These are phyloP conservation scores for Ramphastos sulfuratus DNA, from an alignment of 2,113 vertebrate species.

Conservation along the genomic window DNA sequence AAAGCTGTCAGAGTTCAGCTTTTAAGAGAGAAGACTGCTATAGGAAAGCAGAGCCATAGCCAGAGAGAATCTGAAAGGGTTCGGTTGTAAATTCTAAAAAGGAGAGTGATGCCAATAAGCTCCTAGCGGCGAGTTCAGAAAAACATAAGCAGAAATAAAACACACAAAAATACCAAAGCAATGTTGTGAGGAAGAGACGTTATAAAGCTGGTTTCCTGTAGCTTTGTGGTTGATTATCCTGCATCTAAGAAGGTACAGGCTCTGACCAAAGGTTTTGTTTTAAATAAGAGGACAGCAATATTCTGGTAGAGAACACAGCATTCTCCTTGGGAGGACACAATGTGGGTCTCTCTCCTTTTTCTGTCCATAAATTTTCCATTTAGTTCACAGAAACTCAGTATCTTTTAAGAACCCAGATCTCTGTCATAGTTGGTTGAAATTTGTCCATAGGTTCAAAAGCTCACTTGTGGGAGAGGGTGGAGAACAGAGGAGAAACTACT, in stretches of 20 bases:
- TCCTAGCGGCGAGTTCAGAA: background rate
- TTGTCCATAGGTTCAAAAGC: background rate
- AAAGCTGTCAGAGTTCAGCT: background rate
- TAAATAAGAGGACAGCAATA: fast-evolving
- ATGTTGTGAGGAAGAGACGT: background rate
- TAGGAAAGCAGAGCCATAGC: background rate
- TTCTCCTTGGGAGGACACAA: background rate
- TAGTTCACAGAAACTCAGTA: background rate
- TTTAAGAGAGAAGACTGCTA: background rate
- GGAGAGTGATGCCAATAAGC: background rate
- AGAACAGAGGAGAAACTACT: background rate
- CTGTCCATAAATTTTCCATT: background rate
- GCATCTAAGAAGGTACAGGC: background rate
- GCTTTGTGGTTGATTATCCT: background rate
- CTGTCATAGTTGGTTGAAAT: background rate
- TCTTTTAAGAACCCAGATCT: background rate
- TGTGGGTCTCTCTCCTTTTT: background rate
- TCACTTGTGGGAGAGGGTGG: background rate
- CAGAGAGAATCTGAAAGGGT: background rate
- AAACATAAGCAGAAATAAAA: constrained; percentile 3
- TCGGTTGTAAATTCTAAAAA: background rate
- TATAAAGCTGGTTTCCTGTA: constrained; percentile 3
- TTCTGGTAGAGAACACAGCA: background rate
- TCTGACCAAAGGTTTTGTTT: background rate
- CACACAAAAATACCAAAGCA: background rate